A percentile compares a stretch with the other conserved stretches of the same genome.
Conservation (phyloP, 2,797 vertebrate species). For the Valencia hispanica region DNA sequence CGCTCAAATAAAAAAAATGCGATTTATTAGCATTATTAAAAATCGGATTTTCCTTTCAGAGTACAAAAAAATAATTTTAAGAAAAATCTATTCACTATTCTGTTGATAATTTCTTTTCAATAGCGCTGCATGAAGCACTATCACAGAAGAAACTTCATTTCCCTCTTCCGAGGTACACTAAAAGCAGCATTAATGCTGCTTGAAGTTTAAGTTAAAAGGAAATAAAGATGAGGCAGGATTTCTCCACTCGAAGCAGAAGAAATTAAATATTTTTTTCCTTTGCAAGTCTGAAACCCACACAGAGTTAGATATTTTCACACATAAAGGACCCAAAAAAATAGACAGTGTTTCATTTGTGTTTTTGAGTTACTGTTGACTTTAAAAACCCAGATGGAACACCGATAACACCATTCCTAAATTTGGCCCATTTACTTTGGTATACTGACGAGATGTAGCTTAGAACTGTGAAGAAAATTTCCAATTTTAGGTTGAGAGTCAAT, state of each 20-base stretch:
- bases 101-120: neutral
- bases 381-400: neutral
- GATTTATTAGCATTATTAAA: neutral
- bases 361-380: neutral
- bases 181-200: neutral
- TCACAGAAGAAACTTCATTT: neutral
- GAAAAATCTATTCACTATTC: neutral
- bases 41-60: neutral
- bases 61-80: neutral
- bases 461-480: neutral
- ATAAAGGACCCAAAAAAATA: neutral
- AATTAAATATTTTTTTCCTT: neutral
- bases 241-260: neutral
- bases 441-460: neutral
- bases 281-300: neutral
- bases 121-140: neutral
- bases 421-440: neutral
- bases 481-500: neutral
- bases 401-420: neutral
- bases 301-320: neutral
- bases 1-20: neutral
- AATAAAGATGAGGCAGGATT: constrained; percentile 10
- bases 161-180: neutral
- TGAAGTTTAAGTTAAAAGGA: constrained; percentile 10
- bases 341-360: neutral